Conservation (phyloP, 2,797 vertebrate species). For the Brachyrhaphis roseni region DNA sequence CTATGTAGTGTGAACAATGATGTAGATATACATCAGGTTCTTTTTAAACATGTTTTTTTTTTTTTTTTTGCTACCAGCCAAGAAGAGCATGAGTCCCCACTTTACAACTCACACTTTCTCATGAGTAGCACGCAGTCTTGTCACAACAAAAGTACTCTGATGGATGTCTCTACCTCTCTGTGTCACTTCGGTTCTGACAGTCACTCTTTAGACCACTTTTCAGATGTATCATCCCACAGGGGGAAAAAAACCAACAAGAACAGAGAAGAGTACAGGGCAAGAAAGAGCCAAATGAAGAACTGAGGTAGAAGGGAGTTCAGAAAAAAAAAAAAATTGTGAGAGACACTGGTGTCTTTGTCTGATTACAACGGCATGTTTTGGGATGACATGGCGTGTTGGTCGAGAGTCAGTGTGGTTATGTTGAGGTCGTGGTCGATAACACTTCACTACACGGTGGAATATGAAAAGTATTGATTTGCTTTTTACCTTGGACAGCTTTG, state of each 20-base stretch:
- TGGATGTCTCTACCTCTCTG: constrained; percentile 50
- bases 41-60: constrained; percentile 23
- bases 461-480: constrained; percentile 82
- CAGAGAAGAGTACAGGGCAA: constrained; percentile 8
- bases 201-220: constrained; percentile 65
- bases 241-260: constrained; percentile 24
- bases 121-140: constrained; percentile 59
- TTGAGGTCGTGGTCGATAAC: constrained; percentile 76
- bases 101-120: constrained; percentile 45
- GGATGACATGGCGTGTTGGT: constrained; percentile 38
- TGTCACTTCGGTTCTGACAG: constrained; percentile 68
- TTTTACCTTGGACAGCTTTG: constrained; percentile 74
- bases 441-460: constrained; percentile 71
- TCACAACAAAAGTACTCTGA: constrained; percentile 52
- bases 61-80: constrained; percentile 27
- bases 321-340: constrained; percentile 28
- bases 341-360: constrained; percentile 43
- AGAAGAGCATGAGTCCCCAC: constrained; percentile 42
- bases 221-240: constrained; percentile 54
- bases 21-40: constrained; percentile 11
- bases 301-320: constrained; percentile 27
- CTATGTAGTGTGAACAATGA: constrained; percentile 33
- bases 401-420: constrained; percentile 53
- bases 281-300: constrained; percentile 17
- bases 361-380: constrained; percentile 72